These are phyloP conservation scores for Adelognathus sp. DNA, from an alignment of 2,888 invertebrate genomes.

Conservation along the genomic window DNA sequence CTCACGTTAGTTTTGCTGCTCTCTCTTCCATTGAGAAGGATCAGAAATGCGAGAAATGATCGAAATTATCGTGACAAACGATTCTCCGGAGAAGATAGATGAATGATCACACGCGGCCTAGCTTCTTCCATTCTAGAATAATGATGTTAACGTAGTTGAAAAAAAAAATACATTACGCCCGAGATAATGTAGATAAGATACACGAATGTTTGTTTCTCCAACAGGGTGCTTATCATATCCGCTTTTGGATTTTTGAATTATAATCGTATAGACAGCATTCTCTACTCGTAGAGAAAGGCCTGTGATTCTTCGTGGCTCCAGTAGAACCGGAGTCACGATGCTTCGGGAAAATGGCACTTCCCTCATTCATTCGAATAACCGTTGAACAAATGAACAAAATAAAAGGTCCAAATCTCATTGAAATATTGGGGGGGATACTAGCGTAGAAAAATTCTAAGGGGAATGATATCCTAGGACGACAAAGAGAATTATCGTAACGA, in stretches of 20 bases:
- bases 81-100: neutral
- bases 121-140: neutral
- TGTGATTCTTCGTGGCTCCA: too few relatives aligned
- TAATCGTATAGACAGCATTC: too few relatives aligned
- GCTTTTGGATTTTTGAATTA: too few relatives aligned
- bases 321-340: too few relatives aligned
- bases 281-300: too few relatives aligned
- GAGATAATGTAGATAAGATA: neutral
- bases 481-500: conserved; percentile 9
- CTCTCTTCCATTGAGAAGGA: neutral
- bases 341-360: too few relatives aligned
- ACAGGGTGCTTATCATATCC: too few relatives aligned
- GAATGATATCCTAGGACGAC: neutral
- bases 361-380: too few relatives aligned
- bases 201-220: neutral
- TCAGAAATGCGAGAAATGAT: neutral
- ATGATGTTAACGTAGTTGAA: neutral
- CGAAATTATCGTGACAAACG: neutral
- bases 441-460: neutral
- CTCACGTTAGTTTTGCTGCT: neutral
- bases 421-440: neutral
- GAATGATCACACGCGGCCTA: neutral
- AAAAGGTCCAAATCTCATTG: neutral
- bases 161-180: neutral
- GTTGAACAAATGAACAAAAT: neutral